phyloP scores from a whole-genome alignment of 2,113 vertebrate genomes.

The Rhinolophus sinicus region DNA sequence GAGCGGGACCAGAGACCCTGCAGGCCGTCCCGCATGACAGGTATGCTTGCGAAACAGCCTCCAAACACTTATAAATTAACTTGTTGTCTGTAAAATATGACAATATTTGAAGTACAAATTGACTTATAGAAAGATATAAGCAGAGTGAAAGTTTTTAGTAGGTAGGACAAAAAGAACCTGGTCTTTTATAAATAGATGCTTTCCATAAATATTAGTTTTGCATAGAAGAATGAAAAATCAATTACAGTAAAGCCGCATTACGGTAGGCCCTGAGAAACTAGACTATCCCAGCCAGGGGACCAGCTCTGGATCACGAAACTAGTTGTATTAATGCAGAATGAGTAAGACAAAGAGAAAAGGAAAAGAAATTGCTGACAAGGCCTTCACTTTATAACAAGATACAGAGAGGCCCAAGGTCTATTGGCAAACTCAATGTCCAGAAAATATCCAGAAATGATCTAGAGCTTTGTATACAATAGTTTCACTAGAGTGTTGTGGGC shows the following conservation, averaged over 20 bases:
- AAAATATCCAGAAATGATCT: neutral
- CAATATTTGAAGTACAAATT: constrained; percentile 72
- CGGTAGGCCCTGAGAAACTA: neutral
- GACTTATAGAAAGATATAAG: constrained; percentile 21
- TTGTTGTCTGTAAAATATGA: constrained; percentile 48
- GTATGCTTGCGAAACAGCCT: constrained; percentile 1
- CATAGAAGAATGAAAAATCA: constrained; percentile 73
- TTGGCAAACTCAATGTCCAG: neutral
- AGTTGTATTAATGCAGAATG: neutral
- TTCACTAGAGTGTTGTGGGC: neutral
- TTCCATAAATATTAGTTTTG: constrained; percentile 52
- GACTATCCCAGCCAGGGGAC: neutral
- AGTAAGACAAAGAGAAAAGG: neutral
- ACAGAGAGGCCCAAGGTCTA: neutral
- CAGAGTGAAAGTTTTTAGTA: constrained; percentile 52
- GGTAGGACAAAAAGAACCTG: constrained; percentile 26
- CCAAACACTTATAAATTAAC: neutral
- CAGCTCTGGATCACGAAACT: neutral
- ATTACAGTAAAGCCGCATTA: neutral
- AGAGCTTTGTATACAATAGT: neutral
- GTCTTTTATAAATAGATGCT: constrained; percentile 63
- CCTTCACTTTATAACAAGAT: neutral
- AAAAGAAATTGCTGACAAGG: neutral
- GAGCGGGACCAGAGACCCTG: no score
- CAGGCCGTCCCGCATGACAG: no score